phyloP scores from a whole-genome alignment of 2,797 vertebrate genomes.

The Alosa sapidissima region DNA sequence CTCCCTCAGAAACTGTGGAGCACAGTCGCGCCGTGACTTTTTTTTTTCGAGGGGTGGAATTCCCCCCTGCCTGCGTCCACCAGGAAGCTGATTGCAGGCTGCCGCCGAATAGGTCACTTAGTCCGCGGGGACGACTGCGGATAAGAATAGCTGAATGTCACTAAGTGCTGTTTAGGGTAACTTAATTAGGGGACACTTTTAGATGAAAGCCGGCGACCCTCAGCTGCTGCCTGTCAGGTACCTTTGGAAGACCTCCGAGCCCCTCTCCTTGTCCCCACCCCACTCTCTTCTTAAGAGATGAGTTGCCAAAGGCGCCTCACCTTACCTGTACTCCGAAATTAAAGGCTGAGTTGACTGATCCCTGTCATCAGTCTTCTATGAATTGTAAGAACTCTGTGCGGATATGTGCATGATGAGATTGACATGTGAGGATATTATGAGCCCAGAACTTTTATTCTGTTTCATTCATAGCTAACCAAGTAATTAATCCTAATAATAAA shows the following conservation, averaged over 20 bases:
- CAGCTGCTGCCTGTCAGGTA: constrained; percentile 57
- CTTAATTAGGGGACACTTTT: constrained; percentile 61
- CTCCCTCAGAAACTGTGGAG: neutral
- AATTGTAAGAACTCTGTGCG: neutral
- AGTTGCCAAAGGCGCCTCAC: constrained; percentile 31
- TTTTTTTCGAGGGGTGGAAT: constrained; percentile 38
- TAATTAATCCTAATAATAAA: neutral
- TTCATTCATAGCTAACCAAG: neutral
- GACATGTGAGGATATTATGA: neutral
- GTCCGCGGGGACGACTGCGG: constrained; percentile 53
- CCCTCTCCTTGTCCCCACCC: constrained; percentile 48
- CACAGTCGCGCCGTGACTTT: constrained; percentile 17
- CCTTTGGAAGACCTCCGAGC: constrained; percentile 37
- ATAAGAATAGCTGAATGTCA: constrained; percentile 69
- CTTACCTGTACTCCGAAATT: constrained; percentile 27
- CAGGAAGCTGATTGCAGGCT: constrained; percentile 42
- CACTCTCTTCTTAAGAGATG: constrained; percentile 44
- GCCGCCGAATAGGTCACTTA: constrained; percentile 56
- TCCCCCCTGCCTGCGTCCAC: constrained; percentile 24
- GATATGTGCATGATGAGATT: neutral
- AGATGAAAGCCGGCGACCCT: constrained; percentile 58
- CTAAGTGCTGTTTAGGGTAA: constrained; percentile 47
- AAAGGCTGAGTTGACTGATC: constrained; percentile 16
- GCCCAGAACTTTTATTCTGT: neutral
- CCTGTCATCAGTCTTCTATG: neutral